Evolutionary conservation across 2,888 invertebrate species (phyloP), one percentile per base, ranked within the genome.

Genomic region (Yponomeuta cagnagella): DNA sequence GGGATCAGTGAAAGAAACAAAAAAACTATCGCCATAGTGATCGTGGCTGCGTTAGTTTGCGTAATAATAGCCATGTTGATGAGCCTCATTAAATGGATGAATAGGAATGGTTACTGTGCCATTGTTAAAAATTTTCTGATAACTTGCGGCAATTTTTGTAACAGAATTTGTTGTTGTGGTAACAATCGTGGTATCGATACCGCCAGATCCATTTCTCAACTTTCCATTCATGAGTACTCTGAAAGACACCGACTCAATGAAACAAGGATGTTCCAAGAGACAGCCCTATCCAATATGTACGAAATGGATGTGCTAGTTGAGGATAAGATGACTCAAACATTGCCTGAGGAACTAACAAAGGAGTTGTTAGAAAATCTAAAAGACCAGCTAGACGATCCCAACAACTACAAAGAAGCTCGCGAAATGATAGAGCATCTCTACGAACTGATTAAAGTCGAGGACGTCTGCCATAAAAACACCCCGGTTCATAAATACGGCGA

Each of bases 391-490:
- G 95, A 95, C 76, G 95, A 95, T 79, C 96, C 96, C 0, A 94
- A 94, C 71, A 95, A 95, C 72, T 95, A 95, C 76, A 93, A 94
- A 71, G 95, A 96, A 79, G 96, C 96, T 2, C 91, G 95, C 63
- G 95, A 96, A 83, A 95, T 95, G 91, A 96, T 96, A 73, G 96
- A 96, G 79, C 95, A 95, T 77, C 87, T 96, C 8, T 96, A 96
- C 78, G 96, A 95, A 82, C 92, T 95, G 70, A 95, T 96, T 69
- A 95, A 95, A 80, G 93, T 95, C 3, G 95, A 95, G 78, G 95
- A 95, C 76, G 94, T 93, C 74, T 94, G 94, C 76, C 93, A 93
- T 74, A 90, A 91, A 72, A 93, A 93, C 75, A 74, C 76, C 6
- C 80, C 82, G 0, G 78, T 74, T 33, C 10, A 74, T 30, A 68